phyloP scores from a whole-genome alignment of 1,140 invertebrate genomes.

The Andricus grossulariae region DNA sequence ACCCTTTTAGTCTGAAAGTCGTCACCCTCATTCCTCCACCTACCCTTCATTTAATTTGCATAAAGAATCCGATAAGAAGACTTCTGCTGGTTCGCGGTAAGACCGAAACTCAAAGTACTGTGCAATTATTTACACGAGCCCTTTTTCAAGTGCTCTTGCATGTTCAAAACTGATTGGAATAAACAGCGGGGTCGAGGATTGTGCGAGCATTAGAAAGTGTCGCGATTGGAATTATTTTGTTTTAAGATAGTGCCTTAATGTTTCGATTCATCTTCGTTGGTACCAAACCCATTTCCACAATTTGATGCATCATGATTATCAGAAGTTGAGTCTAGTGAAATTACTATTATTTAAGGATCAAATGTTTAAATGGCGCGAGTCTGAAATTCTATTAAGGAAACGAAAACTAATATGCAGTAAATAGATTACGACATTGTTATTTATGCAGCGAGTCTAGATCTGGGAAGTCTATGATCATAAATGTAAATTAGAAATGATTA shows the following conservation, averaged over 20 bases:
- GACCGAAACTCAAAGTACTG: conserved; percentile 9
- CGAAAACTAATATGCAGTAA: too few relatives aligned
- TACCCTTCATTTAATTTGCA: conserved; percentile 39
- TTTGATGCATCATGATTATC: neutral
- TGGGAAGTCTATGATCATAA: too few relatives aligned
- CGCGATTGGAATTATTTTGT: conserved; percentile 12
- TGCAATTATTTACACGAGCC: conserved; percentile 38
- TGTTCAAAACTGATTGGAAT: conserved; percentile 29
- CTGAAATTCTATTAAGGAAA: too few relatives aligned
- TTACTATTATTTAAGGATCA: too few relatives aligned
- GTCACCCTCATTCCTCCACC: conserved; percentile 21
- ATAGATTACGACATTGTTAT: too few relatives aligned
- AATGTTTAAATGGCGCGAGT: too few relatives aligned
- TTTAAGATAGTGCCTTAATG: neutral
- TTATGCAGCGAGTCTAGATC: too few relatives aligned
- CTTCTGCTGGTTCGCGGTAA: conserved; percentile 29
- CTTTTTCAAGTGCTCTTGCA: conserved; percentile 22
- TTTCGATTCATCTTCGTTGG: neutral
- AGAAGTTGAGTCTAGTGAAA: neutral
- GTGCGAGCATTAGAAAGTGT: neutral
- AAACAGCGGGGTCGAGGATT: neutral
- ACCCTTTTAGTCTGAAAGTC: conserved; percentile 30
- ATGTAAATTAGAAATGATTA: too few relatives aligned
- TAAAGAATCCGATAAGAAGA: conserved; percentile 41
- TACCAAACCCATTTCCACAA: neutral